These are phyloP conservation scores for Melolontha melolontha DNA, from an alignment of 2,888 invertebrate genomes.

Conservation along the genomic window DNA sequence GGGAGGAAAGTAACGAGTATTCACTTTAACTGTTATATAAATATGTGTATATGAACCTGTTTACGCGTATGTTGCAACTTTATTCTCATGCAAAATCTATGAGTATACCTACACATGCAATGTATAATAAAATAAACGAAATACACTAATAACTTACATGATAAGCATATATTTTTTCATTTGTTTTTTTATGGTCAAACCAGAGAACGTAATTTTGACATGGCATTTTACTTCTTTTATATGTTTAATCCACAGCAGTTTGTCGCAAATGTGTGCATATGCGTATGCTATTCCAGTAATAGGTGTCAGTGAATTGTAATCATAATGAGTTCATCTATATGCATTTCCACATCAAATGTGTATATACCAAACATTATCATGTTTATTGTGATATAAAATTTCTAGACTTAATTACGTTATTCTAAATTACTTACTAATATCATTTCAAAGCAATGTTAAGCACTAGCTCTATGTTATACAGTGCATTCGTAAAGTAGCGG, in stretches of 20 bases:
- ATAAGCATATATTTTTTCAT: slow-evolving; percentile 28
- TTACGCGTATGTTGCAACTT: slow-evolving; percentile 6
- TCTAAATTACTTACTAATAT: too few relatives aligned
- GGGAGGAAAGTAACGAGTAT: slow-evolving; percentile 47
- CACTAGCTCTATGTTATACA: too few relatives aligned
- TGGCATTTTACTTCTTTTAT: neutral
- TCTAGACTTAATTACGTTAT: neutral
- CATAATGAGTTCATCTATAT: slow-evolving; percentile 28
- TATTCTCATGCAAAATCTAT: slow-evolving; percentile 31
- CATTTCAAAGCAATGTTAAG: too few relatives aligned
- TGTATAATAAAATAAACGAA: slow-evolving; percentile 20
- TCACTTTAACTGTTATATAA: slow-evolving; percentile 47
- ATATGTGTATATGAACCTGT: neutral
- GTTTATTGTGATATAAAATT: neutral
- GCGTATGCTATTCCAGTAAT: too few relatives aligned
- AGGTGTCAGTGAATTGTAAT: slow-evolving; percentile 1
- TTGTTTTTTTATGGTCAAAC: neutral
- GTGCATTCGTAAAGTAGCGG: too few relatives aligned
- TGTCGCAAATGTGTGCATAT: neutral
- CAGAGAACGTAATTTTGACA: neutral
- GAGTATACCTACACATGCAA: neutral
- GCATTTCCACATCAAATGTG: slow-evolving; percentile 9
- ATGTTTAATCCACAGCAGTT: neutral
- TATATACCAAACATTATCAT: neutral
- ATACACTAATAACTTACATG: slow-evolving; percentile 25